Conservation (phyloP, 2,797 vertebrate genomes). For the Moxostoma hubbsi region DNA sequence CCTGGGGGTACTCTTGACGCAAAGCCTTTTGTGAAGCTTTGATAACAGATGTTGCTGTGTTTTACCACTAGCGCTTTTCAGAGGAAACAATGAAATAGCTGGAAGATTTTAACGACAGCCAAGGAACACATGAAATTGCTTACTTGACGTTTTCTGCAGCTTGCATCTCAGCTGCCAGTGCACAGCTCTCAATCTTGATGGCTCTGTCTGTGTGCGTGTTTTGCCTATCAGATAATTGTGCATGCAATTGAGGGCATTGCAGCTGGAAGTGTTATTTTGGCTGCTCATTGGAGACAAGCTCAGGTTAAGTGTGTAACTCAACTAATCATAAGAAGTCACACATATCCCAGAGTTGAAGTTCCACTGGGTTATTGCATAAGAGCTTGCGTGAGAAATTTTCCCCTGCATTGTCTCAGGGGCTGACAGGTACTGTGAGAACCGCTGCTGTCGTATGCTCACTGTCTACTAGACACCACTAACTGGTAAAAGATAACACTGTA, state of each 20-base stretch:
- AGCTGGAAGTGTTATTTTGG: slow-evolving; percentile 75
- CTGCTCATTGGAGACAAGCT: slow-evolving; percentile 48
- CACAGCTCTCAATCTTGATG: slow-evolving; percentile 1
- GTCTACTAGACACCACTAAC: not conserved
- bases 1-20: slow-evolving; percentile 8
- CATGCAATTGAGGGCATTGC: slow-evolving; percentile 72
- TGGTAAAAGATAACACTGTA: not conserved
- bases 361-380: not conserved
- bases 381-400: slow-evolving; percentile 22
- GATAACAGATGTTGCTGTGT: slow-evolving; percentile 20
- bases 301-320: slow-evolving; percentile 8
- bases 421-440: slow-evolving; percentile 14
- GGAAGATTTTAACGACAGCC: slow-evolving; percentile 35
- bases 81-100: slow-evolving; percentile 34
- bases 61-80: slow-evolving; percentile 21
- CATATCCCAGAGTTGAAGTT: not conserved
- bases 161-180: slow-evolving; percentile 3
- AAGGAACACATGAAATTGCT: slow-evolving; percentile 62
- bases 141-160: slow-evolving; percentile 39
- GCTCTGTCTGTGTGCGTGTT: not conserved
- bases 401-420: slow-evolving; percentile 18
- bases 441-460: not conserved
- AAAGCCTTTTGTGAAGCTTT: slow-evolving; percentile 16
- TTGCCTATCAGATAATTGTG: slow-evolving; percentile 75
- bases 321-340: not conserved